A percentile compares a stretch with the other conserved stretches of the same genome.
phyloP scores from a whole-genome alignment of 2,888 invertebrate species.

The Lomographa bimaculata region DNA sequence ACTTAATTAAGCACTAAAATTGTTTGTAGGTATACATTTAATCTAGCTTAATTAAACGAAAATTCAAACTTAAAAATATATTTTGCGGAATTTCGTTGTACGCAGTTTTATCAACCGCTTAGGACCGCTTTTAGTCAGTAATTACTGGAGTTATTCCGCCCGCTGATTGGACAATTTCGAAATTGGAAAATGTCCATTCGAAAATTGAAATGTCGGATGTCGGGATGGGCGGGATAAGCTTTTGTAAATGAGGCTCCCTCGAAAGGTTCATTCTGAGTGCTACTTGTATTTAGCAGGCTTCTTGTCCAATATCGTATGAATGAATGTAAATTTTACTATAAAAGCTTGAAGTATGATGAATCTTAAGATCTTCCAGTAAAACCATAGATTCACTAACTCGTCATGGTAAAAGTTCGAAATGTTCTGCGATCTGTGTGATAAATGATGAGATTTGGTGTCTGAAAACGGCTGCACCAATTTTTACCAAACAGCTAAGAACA shows the following conservation, averaged over 20 bases:
- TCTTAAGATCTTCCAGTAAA: no score
- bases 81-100: constrained; percentile 14
- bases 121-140: constrained; percentile 29
- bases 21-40: constrained; percentile 13
- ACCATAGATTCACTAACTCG: no score
- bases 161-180: constrained; percentile 28
- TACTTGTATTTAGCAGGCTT: no score
- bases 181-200: constrained; percentile 28
- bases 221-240: constrained; percentile 6
- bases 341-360: no score
- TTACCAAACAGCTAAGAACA: no score
- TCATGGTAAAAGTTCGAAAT: no score
- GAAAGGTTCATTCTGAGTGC: background rate
- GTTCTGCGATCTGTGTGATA: no score
- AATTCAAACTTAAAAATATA: constrained; percentile 23
- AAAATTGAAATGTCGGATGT: constrained; percentile 25
- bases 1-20: constrained; percentile 13
- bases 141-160: constrained; percentile 34
- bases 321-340: no score
- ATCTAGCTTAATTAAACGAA: constrained; percentile 34
- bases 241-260: background rate
- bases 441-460: no score
- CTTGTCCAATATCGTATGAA: no score
- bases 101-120: constrained; percentile 23
- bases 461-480: no score